Evolutionary conservation across 2,113 vertebrate species (phyloP).

Genomic region (Phrynocephalus versicolor): DNA sequence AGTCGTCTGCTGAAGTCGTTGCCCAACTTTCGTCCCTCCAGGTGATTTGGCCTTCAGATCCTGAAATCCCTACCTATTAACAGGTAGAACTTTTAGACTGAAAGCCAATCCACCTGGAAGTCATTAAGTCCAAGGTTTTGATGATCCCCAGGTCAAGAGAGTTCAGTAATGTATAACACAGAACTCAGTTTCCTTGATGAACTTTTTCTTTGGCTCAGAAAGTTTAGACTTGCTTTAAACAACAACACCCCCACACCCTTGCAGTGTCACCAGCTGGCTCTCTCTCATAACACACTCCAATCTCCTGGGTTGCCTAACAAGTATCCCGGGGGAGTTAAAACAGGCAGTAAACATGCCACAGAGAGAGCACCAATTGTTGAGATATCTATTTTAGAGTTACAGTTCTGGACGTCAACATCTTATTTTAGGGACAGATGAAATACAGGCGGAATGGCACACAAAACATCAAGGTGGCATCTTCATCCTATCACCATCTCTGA

Average conservation of each 20-base stretch:
- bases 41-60: no score
- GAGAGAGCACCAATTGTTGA: not conserved
- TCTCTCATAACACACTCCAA: no score
- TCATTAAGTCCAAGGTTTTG: not conserved
- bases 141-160: not conserved
- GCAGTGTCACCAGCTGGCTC: no score
- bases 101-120: no score
- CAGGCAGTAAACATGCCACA: not conserved
- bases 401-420: constrained; percentile 14
- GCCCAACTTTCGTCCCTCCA: no score
- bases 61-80: no score
- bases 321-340: not conserved
- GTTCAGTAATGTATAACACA: not conserved
- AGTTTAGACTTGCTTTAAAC: no score
- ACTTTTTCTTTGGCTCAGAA: not conserved
- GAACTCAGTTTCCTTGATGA: not conserved
- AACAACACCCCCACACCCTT: no score
- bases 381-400: not conserved
- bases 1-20: no score
- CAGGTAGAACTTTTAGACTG: no score
- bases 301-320: not conserved
- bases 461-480: not conserved
- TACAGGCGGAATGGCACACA: not conserved
- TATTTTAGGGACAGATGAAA: constrained; percentile 15
- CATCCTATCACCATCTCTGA: no score